Evolutionary conservation across 2,888 invertebrate genomes (phyloP).

Genomic region (Acronicta aceris): DNA sequence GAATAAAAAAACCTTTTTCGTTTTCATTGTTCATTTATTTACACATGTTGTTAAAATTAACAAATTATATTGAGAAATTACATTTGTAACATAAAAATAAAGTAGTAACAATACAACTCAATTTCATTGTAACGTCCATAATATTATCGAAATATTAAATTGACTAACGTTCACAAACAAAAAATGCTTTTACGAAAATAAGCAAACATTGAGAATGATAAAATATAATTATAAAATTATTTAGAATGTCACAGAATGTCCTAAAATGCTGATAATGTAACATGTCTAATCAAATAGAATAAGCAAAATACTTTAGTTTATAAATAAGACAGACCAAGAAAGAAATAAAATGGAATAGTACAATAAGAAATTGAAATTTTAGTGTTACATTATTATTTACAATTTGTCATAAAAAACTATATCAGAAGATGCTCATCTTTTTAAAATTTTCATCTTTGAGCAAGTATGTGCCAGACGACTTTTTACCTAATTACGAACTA

Average conservation of each 20-base stretch:
- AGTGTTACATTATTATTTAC: slow-evolving; percentile 47
- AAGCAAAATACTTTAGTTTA: slow-evolving; percentile 10
- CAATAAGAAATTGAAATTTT: slow-evolving; percentile 30
- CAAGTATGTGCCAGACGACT: slow-evolving; percentile 44
- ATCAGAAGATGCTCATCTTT: slow-evolving; percentile 32
- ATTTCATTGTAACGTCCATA: slow-evolving; percentile 35
- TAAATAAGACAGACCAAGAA: slow-evolving; percentile 11
- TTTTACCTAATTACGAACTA: slow-evolving; percentile 47
- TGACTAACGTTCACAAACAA: slow-evolving; percentile 19
- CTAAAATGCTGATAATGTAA: slow-evolving; percentile 11
- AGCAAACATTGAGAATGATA: slow-evolving; percentile 2
- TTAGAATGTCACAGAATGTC: slow-evolving; percentile 17
- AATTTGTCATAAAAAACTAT: slow-evolving; percentile 45
- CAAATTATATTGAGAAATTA: slow-evolving; percentile 52
- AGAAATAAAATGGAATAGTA: slow-evolving; percentile 30
- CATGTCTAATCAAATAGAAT: slow-evolving; percentile 12
- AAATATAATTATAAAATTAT: slow-evolving; percentile 13
- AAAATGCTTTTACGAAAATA: slow-evolving; percentile 8
- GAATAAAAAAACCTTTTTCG: not conserved
- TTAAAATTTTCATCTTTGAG: slow-evolving; percentile 47
- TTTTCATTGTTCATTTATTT: slow-evolving; percentile 73
- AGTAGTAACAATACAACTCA: slow-evolving; percentile 32
- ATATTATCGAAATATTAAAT: slow-evolving; percentile 28
- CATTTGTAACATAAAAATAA: slow-evolving; percentile 47
- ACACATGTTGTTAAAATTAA: slow-evolving; percentile 64